Evolutionary conservation across 2,113 vertebrate species (phyloP).

Genomic region (Caloenas nicobarica): DNA sequence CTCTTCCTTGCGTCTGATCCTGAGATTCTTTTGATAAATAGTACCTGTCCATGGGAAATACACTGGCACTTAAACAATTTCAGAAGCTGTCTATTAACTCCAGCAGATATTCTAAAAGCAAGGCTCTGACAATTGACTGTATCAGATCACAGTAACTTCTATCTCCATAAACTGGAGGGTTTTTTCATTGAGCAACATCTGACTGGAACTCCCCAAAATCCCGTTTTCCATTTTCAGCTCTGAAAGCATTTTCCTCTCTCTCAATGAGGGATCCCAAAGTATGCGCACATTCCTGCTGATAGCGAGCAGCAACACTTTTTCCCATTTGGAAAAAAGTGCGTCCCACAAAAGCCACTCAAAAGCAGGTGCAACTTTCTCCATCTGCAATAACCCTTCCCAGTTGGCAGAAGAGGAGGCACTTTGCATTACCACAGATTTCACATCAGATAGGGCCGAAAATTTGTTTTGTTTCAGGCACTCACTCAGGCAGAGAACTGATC

Average conservation of each 20-base stretch:
- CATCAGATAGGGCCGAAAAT: not conserved
- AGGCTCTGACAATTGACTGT: not conserved
- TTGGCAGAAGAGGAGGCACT: not conserved
- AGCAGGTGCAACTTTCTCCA: not conserved
- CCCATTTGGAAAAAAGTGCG: rapidly evolving
- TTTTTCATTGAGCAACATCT: not conserved
- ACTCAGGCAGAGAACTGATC: not conserved
- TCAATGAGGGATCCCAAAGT: not conserved
- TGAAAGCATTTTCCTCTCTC: not conserved
- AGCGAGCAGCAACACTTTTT: not conserved
- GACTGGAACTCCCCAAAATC: not conserved
- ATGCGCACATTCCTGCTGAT: not conserved
- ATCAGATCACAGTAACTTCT: not conserved
- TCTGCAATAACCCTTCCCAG: not conserved
- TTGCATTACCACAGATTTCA: not conserved
- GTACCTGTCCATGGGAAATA: not conserved
- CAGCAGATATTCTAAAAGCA: not conserved
- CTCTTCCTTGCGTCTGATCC: not conserved
- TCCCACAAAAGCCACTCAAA: not conserved
- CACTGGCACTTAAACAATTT: not conserved
- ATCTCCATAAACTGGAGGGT: rapidly evolving
- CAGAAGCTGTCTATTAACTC: not conserved
- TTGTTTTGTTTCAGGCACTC: not conserved
- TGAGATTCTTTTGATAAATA: not conserved
- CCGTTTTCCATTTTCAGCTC: not conserved